Base-by-base conservation (phyloP, 2,888 invertebrate species). In the Microctonus brassicae region DNA sequence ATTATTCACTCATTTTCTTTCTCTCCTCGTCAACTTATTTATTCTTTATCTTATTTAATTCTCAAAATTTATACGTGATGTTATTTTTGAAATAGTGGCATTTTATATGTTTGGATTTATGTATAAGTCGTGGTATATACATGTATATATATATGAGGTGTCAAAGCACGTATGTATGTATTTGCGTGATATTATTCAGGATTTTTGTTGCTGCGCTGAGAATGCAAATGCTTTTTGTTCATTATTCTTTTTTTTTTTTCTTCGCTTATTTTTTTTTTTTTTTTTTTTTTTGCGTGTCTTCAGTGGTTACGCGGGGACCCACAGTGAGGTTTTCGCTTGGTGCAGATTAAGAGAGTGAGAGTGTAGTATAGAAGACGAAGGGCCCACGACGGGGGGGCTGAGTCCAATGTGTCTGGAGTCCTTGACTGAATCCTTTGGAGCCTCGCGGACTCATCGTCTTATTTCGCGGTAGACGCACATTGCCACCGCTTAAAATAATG, bases 381-480 rank as follows among this genome's bases (percentile, higher is more conserved):
- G 34, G 66, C 73, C 64, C 78, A 74, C 76, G 74, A 79, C 78
- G 73, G 79, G 78, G 79, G 79, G 79, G 77, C 78, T 73, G 72
- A 76, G 10, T 26, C 29, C 66, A 75, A 69, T 72, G 72, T 79
- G 84, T 84, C 84, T 83, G 81, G 82, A 80, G 83, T 80, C 84
- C 84, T 83, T 82, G 83, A 80, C 79, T 80, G 81, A 75, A 73
- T 70, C 77, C 76, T 76, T 73, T 64, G 73, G 77, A 71, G 72
- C 75, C 76, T 73, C 88, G 61, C 24, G 57, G 57, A 55, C 67
- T 65, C 70, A 62, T 29, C 72, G 58, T 7, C 47, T n/a, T n/a
- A n/a, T 20, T n/a, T 47, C 47, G 47, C 20, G 47, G 9, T 47
- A 17, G 17, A 17, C 17, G 17, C 6, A 47, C 47, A 7, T 3